A percentile compares a stretch with the other conserved stretches of the same genome.
phyloP scores from a whole-genome alignment of 2,797 vertebrate genomes.

The Paguma larvata region DNA sequence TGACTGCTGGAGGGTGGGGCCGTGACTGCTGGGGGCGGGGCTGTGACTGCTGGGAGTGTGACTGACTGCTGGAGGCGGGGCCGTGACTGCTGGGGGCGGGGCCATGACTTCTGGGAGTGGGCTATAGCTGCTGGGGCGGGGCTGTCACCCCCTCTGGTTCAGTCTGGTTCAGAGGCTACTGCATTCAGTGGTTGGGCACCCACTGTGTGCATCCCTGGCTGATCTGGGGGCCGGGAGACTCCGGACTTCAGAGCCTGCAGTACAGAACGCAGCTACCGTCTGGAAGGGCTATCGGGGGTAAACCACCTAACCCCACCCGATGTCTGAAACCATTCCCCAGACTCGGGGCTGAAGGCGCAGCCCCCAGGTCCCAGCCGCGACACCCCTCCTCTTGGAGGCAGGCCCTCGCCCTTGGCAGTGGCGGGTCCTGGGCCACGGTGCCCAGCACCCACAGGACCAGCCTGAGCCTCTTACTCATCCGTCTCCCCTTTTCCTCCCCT shows the following conservation, averaged over 20 bases:
- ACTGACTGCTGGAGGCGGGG: not conserved
- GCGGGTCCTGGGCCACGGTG: accelerated
- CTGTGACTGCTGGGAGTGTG: too few relatives aligned
- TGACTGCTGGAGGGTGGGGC: not conserved
- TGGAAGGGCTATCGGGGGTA: not conserved
- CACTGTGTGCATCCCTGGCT: not conserved
- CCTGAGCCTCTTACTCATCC: constrained; percentile 41
- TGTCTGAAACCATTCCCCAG: not conserved
- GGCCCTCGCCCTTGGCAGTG: too few relatives aligned
- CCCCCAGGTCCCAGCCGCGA: not conserved
- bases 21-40: too few relatives aligned
- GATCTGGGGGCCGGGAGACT: not conserved
- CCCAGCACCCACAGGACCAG: accelerated
- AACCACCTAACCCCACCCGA: not conserved
- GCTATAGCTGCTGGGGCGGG: not conserved
- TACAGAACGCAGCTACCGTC: not conserved
- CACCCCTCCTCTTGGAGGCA: too few relatives aligned
- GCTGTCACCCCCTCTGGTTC: accelerated
- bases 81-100: not conserved
- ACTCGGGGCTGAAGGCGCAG: accelerated
- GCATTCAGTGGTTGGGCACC: not conserved
- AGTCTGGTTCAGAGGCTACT: not conserved
- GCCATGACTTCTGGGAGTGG: not conserved
- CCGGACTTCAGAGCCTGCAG: accelerated
- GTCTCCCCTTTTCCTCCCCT: constrained; percentile 88